Base-by-base conservation (phyloP, 53 echinoderm and acorn worm genomes). In the Luidia sarsii region DNA sequence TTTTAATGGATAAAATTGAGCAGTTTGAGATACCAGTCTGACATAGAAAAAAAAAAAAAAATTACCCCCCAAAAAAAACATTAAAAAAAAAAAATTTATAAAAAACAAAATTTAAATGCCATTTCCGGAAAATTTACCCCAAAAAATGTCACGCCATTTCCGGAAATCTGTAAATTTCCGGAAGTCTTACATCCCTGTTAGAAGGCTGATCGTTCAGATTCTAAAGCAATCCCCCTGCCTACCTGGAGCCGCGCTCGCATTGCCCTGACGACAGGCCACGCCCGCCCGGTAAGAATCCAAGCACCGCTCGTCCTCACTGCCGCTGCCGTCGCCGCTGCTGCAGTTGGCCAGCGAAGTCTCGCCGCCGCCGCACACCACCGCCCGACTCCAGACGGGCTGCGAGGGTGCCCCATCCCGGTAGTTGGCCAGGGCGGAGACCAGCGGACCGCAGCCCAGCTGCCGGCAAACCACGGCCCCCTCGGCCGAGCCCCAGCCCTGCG, bases 371-470 rank as follows among this genome's bases (percentile, higher is more conserved):
- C 77, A 77, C 9, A 46, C 59, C n/a, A 60, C n/a, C 18, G n/a
- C 39, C 30, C 61, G 43, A 41, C 24, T 61, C 77, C 77, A 77
- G 7, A 77, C 59, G 7, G 77, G 77, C 60, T 60, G 1, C 2
- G 77, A 36, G 43, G 46, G 43, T 30, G 61, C 77, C 60, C 46
- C 46, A 48, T 77, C 48, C 41, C 61, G 59, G 30, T 61, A 77
- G 77, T 77, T 77, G 45, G 77, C 77, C 29, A 32, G 29, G 2
- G 77, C 60, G 20, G 77, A 77, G 48, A 77, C 77, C 61, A 77
- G 61, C 30, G 18, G 19, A 13, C 77, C 77, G 50, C 77, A 77
- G 43, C 77, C 77, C 10, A 77, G 60, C 62, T 77, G 77, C 29
- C 77, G 77, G 33, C 77, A 77, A 8, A 77, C 61, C 2, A 77